These are phyloP conservation scores for Heliconius congener DNA, from an alignment of 1,140 invertebrate species.

Conservation along the genomic window DNA sequence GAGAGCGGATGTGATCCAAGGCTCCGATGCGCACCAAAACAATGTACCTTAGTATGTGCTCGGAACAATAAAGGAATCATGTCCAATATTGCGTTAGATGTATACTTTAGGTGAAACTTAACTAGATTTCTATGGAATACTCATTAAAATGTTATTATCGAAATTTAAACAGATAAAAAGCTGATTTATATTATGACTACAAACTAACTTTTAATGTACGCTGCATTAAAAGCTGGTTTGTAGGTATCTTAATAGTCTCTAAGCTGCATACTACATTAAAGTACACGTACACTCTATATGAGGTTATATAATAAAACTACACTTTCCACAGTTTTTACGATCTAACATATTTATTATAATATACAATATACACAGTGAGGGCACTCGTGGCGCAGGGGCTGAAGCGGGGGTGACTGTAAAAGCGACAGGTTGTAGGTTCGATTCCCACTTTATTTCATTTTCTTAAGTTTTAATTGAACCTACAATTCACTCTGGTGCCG, in stretches of 20 bases:
- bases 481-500: too few species aligned
- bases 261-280: background rate
- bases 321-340: conserved; percentile 4
- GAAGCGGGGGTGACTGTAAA: too few species aligned
- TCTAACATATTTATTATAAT: background rate
- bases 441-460: too few species aligned
- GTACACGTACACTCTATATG: background rate
- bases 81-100: conserved; percentile 6
- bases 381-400: too few species aligned
- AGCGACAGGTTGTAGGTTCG: too few species aligned
- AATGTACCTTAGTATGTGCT: conserved; percentile 21
- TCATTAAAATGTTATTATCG: background rate
- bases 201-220: background rate
- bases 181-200: background rate
- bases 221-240: background rate
- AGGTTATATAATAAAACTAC: background rate
- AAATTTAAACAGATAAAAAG: background rate
- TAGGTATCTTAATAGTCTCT: background rate
- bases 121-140: background rate
- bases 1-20: conserved; percentile 61
- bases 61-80: conserved; percentile 8
- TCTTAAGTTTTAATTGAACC: too few species aligned
- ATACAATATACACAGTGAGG: too few species aligned
- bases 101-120: background rate
- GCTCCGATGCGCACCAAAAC: conserved; percentile 40